Evolutionary conservation across 2,797 vertebrate genomes (phyloP).

Genomic region (Cottoperca gobio): DNA sequence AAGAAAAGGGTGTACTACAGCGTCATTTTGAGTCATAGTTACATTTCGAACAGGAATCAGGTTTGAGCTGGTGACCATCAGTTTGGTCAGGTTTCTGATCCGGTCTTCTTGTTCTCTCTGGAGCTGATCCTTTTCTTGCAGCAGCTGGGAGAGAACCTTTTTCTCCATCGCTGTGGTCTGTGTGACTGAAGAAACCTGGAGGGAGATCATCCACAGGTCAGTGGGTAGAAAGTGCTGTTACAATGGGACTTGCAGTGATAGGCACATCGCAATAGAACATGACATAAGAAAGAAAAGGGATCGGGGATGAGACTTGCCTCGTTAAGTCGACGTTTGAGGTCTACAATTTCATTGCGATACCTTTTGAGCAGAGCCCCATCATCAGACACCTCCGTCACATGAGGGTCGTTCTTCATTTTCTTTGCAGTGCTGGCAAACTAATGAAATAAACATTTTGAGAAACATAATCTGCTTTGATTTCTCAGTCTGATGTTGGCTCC

Average conservation of each 20-base stretch:
- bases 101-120: constrained; percentile 92
- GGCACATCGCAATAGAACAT: neutral
- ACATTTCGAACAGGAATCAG: constrained; percentile 75
- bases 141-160: constrained; percentile 89
- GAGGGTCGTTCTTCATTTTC: constrained; percentile 96
- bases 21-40: neutral
- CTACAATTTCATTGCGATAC: constrained; percentile 94
- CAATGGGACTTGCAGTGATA: neutral
- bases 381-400: constrained; percentile 95
- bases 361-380: constrained; percentile 94
- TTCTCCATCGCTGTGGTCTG: constrained; percentile 92
- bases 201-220: neutral
- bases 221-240: neutral
- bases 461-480: neutral
- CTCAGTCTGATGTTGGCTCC: neutral
- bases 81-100: constrained; percentile 90
- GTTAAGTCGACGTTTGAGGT: constrained; percentile 91
- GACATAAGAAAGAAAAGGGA: too few species aligned
- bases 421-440: constrained; percentile 98
- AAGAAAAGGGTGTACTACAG: neutral
- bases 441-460: neutral
- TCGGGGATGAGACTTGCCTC: constrained; percentile 83
- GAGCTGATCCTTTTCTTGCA: constrained; percentile 94
- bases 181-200: constrained; percentile 89
- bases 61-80: constrained; percentile 90